A percentile compares a stretch with the other conserved stretches of the same genome.
These are phyloP conservation scores for Caenorhabditis sp. DNA, from an alignment of 2,888 invertebrate species.

Conservation along the genomic window DNA sequence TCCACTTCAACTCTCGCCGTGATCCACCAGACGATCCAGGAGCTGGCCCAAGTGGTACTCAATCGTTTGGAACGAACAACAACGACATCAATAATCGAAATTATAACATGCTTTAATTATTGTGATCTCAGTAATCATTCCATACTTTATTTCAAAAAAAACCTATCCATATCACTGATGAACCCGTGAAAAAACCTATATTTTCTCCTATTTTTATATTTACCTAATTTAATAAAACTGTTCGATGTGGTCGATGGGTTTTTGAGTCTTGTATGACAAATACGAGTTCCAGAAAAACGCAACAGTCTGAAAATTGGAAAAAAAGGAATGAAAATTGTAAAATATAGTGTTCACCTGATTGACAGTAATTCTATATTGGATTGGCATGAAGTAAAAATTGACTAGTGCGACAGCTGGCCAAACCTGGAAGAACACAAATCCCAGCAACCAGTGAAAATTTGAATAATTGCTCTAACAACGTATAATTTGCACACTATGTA, in stretches of 20 bases:
- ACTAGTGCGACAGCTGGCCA: constrained; percentile 87
- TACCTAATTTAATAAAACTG: constrained; percentile 20
- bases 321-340: not conserved
- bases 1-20: not conserved
- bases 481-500: not conserved
- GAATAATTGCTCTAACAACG: too few species aligned
- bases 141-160: not conserved
- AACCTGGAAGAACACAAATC: constrained; percentile 72
- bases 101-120: not conserved
- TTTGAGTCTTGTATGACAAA: constrained; percentile 81
- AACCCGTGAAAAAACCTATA: not conserved
- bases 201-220: not conserved
- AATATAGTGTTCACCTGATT: constrained; percentile 21
- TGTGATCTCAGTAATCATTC: not conserved
- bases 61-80: not conserved
- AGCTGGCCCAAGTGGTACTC: not conserved
- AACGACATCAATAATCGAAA: not conserved
- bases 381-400: constrained; percentile 85
- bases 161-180: not conserved
- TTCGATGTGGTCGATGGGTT: constrained; percentile 34
- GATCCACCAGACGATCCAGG: constrained; percentile 3
- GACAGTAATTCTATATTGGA: constrained; percentile 81
- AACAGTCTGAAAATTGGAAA: constrained; percentile 74
- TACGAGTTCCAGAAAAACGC: constrained; percentile 87
- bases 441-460: too few species aligned